Evolutionary conservation across 1,140 invertebrate species (phyloP).

Genomic region (Mercenaria mercenaria): DNA sequence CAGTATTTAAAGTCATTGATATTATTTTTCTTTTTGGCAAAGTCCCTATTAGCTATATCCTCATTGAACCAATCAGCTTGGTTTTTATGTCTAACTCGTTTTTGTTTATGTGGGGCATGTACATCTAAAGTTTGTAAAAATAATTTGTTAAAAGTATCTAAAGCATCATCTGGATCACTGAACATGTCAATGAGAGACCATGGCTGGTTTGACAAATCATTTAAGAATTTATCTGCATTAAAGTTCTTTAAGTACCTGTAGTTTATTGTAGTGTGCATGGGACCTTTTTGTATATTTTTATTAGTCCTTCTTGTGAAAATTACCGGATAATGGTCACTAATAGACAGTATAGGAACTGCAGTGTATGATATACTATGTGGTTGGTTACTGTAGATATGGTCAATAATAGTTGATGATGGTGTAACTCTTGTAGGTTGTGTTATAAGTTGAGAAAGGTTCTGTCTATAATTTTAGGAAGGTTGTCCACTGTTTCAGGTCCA

Average conservation of each 20-base stretch:
- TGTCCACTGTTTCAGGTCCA: too few relatives aligned
- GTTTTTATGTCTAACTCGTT: neutral
- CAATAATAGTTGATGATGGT: too few relatives aligned
- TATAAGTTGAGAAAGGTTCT: too few relatives aligned
- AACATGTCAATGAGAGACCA: neutral
- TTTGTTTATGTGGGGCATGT: neutral
- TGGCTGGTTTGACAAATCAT: neutral
- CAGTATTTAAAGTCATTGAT: neutral
- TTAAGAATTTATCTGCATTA: neutral
- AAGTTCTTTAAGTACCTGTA: neutral
- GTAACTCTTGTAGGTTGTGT: too few relatives aligned
- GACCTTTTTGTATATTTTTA: neutral
- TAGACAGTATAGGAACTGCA: too few relatives aligned
- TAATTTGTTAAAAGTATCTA: neutral
- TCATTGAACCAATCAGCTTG: neutral
- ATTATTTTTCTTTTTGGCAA: neutral
- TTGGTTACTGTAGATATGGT: too few relatives aligned
- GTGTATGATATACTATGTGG: too few relatives aligned
- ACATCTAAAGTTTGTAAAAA: neutral
- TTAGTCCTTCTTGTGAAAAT: neutral
- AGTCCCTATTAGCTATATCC: neutral
- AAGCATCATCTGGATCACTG: neutral
- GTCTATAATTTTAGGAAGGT: too few relatives aligned
- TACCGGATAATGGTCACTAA: neutral
- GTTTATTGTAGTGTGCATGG: neutral